Conservation (phyloP, 2,113 vertebrate genomes). For the Erinaceus europaeus region DNA sequence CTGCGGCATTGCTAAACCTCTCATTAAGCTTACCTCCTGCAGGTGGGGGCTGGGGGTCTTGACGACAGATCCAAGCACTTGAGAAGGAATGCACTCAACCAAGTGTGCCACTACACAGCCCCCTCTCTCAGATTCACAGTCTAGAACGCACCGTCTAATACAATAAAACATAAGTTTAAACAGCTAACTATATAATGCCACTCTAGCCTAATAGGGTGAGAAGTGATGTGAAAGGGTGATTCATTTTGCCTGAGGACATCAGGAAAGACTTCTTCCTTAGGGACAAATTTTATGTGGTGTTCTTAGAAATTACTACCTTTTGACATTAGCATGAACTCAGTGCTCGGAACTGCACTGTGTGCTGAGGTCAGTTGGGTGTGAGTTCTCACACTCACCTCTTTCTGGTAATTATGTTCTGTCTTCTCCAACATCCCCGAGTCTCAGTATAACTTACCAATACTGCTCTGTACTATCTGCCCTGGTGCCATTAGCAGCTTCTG, state of each 20-base stretch:
- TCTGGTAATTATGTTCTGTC: background rate
- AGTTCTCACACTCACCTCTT: background rate
- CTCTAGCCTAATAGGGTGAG: background rate
- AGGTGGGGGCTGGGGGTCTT: too few species aligned
- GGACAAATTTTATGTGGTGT: background rate
- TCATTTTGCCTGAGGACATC: background rate
- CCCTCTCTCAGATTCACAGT: background rate
- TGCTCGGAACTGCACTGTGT: background rate
- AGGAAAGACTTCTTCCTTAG: background rate
- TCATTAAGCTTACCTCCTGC: too few species aligned
- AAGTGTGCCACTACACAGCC: too few species aligned
- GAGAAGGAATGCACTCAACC: too few species aligned
- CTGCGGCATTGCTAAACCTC: too few species aligned
- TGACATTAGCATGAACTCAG: background rate
- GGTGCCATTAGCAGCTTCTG: background rate
- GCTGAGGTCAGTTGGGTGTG: background rate
- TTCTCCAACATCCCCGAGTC: background rate
- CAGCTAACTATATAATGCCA: background rate
- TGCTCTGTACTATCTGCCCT: background rate
- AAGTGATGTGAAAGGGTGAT: background rate
- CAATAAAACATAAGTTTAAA: background rate
- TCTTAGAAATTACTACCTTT: background rate
- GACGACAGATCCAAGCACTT: too few species aligned
- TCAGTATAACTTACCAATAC: conserved; percentile 16
- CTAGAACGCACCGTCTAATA: background rate